A percentile compares a stretch with the other conserved stretches of the same genome.
Conservation (phyloP, 2,113 vertebrate genomes). For the Oryzias melastigma region DNA sequence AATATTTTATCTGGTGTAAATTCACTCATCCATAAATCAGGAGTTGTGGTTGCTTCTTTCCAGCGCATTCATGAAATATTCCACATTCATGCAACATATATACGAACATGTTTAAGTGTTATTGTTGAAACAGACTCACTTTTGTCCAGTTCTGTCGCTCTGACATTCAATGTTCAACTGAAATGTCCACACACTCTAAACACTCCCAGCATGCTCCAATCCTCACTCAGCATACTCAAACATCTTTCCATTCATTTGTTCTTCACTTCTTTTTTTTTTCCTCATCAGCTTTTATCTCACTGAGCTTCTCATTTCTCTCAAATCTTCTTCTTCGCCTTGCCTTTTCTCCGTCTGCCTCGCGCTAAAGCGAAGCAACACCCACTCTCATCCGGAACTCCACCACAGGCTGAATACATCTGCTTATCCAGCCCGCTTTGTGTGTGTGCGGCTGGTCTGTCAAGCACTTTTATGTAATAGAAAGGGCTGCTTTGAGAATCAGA, state of each 20-base stretch:
- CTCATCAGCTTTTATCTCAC: constrained; percentile 48
- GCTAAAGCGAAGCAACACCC: constrained; percentile 44
- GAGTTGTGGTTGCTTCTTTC: constrained; percentile 20
- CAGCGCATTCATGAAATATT: constrained; percentile 34
- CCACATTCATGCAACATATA: constrained; percentile 34
- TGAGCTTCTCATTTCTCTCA: constrained; percentile 39
- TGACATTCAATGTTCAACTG: constrained; percentile 15
- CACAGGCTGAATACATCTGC: constrained; percentile 51
- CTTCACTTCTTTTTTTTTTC: constrained; percentile 32
- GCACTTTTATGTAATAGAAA: constrained; percentile 23
- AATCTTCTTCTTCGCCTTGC: constrained; percentile 51
- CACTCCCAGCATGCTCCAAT: constrained; percentile 61
- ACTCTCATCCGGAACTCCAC: constrained; percentile 47
- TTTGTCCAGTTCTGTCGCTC: constrained; percentile 10
- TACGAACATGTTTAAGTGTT: neutral
- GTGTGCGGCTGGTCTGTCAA: constrained; percentile 5
- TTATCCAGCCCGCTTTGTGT: constrained; percentile 31
- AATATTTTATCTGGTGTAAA: constrained; percentile 48
- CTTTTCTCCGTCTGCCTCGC: constrained; percentile 44
- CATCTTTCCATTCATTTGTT: constrained; percentile 61
- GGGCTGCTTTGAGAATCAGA: constrained; percentile 26
- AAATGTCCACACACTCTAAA: constrained; percentile 27
- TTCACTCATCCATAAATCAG: constrained; percentile 44
- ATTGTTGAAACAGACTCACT: constrained; percentile 6
- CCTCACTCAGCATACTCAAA: constrained; percentile 69